Conservation (phyloP, 92 coral and sea anemone species). For the Palythoa grandiflora region DNA sequence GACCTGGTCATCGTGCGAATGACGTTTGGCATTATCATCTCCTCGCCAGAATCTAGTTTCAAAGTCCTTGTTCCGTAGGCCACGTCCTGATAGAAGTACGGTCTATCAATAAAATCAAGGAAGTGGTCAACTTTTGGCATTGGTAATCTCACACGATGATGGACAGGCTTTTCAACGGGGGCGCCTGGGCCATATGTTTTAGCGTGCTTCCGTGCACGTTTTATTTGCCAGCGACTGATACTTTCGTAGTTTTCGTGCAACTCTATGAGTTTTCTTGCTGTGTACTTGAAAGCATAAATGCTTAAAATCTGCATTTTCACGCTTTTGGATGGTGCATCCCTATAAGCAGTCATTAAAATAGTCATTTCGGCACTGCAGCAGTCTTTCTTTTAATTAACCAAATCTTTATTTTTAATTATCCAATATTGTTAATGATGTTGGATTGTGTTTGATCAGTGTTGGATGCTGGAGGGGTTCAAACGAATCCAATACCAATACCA, state of each 20-base stretch:
- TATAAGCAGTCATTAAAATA: constrained; percentile 63
- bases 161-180: constrained; percentile 39
- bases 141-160: constrained; percentile 58
- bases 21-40: constrained; percentile 64
- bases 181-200: constrained; percentile 55
- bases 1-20: constrained; percentile 74
- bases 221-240: constrained; percentile 65
- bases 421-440: too few species aligned
- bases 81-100: constrained; percentile 67
- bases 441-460: too few species aligned
- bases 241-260: constrained; percentile 57
- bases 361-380: constrained; percentile 53
- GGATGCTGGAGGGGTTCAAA: too few species aligned
- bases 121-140: constrained; percentile 64
- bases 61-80: constrained; percentile 66
- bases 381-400: too few species aligned
- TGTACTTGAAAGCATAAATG: constrained; percentile 60
- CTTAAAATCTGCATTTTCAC: constrained; percentile 74
- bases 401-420: too few species aligned
- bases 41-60: constrained; percentile 67
- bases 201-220: constrained; percentile 65
- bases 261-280: constrained; percentile 52
- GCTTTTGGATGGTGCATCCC: constrained; percentile 69
- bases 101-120: constrained; percentile 60
- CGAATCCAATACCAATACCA: too few species aligned